Evolutionary conservation across 2,888 invertebrate species (phyloP).

Genomic region (Mythimna pallens): DNA sequence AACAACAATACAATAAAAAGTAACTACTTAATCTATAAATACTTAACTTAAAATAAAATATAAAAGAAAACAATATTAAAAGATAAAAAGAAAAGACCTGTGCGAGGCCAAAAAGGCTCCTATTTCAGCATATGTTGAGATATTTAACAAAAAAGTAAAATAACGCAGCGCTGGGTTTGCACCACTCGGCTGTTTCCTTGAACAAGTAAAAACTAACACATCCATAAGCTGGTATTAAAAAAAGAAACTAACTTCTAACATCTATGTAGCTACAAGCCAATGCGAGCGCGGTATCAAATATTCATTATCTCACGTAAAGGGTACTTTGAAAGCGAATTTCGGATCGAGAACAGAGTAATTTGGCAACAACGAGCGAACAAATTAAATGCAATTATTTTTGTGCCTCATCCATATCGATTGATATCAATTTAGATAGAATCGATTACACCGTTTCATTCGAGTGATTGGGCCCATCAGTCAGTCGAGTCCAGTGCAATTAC

Average conservation of each 20-base stretch:
- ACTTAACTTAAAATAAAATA: no score
- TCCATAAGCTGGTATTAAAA: slow-evolving; percentile 38
- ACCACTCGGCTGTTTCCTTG: no score
- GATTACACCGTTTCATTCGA: slow-evolving; percentile 31
- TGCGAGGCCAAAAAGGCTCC: no score
- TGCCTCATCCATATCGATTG: slow-evolving; percentile 47
- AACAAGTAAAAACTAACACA: slow-evolving; percentile 34
- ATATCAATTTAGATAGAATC: slow-evolving; percentile 53
- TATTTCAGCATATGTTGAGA: no score
- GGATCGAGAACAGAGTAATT: slow-evolving; percentile 73
- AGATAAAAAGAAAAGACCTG: no score
- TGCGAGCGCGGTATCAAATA: slow-evolving; percentile 85
- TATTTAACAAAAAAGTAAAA: no score
- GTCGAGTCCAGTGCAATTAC: slow-evolving; percentile 7
- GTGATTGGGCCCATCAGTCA: slow-evolving; percentile 21
- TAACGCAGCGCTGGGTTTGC: no score
- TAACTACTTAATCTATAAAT: no score
- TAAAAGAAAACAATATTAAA: no score
- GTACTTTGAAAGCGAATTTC: slow-evolving; percentile 70
- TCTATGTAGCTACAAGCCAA: slow-evolving; percentile 71
- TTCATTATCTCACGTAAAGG: slow-evolving; percentile 85
- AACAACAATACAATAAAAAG: no score
- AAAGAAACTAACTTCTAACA: slow-evolving; percentile 50
- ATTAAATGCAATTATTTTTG: slow-evolving; percentile 72
- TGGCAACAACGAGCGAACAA: slow-evolving; percentile 74